Evolutionary conservation across 2,888 invertebrate genomes (phyloP), one percentile per base, ranked within the genome.

Genomic region (Pandemis cinnamomeana): DNA sequence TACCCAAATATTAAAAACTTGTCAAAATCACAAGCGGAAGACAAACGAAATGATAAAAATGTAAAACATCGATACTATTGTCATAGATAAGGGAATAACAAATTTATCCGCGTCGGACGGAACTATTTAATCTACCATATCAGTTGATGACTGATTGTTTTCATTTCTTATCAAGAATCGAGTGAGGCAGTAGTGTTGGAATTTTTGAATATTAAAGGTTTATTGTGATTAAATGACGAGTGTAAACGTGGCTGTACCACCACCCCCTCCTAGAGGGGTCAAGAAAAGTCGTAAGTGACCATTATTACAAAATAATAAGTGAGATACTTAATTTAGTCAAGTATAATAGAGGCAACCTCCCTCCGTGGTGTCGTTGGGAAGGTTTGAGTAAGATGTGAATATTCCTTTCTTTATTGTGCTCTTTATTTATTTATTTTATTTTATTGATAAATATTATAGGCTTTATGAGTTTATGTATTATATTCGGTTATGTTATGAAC

Each of bases 131-230:
- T 70, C 62, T 62, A 42, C 36, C 27, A 13, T 64, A 71, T 68
- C 75, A 68, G 63, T 53, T 75, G 68, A 71, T 67, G 69, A 53
- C 42, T 41, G 66, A 74, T 71, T 74, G 71, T 74, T 73, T 74
- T 67, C 71, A 74, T 60, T 74, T 8, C 53, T 71, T 74, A 74
- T 74, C 74, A 42, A 3, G 0, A 11, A 41, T 67, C 46, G 74
- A 46, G 20, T 62, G 20, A 55, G 44, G 55, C 61, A 70, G 71
- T 62, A 5, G 69, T 73, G 69, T 73, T 48, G 42, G 58, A 11
- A 20, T 20, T 72, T 42, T 72, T 42, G n/a, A 51, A 61, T 20
- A 10, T 27, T 27, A 48, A 27, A n/a, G 48, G 11, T 10, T 5
- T 67, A 60, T 42, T 15, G 53, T n/a, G 44, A 44, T 64, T 73